A percentile compares a stretch with the other conserved stretches of the same genome.
Conservation (phyloP, 2,113 vertebrate species). For the Mugil cephalus region DNA sequence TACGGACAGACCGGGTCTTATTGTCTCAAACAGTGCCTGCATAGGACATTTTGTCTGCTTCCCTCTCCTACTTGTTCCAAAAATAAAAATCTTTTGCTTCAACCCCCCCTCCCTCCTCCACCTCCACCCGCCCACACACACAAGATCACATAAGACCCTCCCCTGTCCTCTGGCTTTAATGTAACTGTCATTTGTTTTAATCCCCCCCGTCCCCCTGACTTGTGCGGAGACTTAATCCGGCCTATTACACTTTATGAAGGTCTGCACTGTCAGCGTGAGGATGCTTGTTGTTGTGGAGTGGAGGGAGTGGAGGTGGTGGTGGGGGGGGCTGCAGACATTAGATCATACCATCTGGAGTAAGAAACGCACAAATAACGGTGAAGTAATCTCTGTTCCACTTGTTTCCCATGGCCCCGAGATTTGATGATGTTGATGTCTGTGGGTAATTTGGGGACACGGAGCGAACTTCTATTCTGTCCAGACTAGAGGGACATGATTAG, state of each 20-base stretch:
- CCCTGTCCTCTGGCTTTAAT: conserved; percentile 40
- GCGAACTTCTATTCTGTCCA: conserved; percentile 26
- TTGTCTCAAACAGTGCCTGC: conserved; percentile 34
- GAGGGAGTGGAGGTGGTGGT: neutral
- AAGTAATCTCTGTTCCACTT: conserved; percentile 41
- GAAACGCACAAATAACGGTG: conserved; percentile 39
- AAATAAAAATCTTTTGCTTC: conserved; percentile 66
- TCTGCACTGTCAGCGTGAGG: conserved; percentile 60
- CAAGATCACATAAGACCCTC: conserved; percentile 38
- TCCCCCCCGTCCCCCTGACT: conserved; percentile 20
- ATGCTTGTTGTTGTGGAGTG: neutral
- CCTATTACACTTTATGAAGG: conserved; percentile 44
- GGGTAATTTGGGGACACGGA: conserved; percentile 17
- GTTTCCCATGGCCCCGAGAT: conserved; percentile 36
- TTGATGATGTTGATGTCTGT: conserved; percentile 22
- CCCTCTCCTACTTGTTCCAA: conserved; percentile 37
- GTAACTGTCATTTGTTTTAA: conserved; percentile 57
- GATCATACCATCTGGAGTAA: conserved; percentile 69
- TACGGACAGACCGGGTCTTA: neutral
- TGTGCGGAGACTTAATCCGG: conserved; percentile 47
- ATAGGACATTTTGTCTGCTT: conserved; percentile 43
- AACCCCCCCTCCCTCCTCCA: too few relatives aligned
- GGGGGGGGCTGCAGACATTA: conserved; percentile 47
- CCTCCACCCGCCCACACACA: too few relatives aligned
- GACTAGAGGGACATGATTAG: conserved; percentile 18